phyloP scores from a whole-genome alignment of 2,888 invertebrate genomes.

The Flexamia atlantica region DNA sequence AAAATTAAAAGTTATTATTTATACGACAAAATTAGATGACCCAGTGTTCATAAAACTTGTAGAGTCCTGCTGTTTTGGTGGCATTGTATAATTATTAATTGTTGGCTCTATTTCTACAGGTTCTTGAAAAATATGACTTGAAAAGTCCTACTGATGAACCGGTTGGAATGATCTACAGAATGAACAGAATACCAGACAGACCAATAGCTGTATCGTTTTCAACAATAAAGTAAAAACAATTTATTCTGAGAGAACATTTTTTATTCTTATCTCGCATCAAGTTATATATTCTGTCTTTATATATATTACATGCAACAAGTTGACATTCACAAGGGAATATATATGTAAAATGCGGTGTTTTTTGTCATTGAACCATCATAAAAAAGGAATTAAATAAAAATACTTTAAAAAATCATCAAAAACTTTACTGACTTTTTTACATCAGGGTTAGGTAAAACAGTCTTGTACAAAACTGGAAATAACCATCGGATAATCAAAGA shows the following conservation, averaged over 20 bases:
- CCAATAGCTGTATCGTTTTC: conserved; percentile 70
- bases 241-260: no score
- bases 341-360: no score
- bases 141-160: conserved; percentile 67
- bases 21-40: no score
- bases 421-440: conserved; percentile 33
- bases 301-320: no score
- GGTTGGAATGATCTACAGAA: conserved; percentile 74
- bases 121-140: conserved; percentile 72
- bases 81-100: no score
- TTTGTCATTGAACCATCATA: no score
- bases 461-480: conserved; percentile 37
- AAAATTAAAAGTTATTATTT: no score
- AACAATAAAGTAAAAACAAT: background rate
- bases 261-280: no score
- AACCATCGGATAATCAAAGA: background rate
- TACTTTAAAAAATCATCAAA: background rate
- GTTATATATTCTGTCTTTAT: no score
- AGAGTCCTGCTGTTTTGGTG: no score
- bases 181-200: conserved; percentile 74
- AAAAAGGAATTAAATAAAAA: background rate
- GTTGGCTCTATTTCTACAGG: conserved; percentile 71
- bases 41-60: no score
- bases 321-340: no score
- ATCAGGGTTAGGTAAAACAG: conserved; percentile 33